Conservation (phyloP, 2,888 invertebrate genomes). For the Athripsodes cinereus region DNA sequence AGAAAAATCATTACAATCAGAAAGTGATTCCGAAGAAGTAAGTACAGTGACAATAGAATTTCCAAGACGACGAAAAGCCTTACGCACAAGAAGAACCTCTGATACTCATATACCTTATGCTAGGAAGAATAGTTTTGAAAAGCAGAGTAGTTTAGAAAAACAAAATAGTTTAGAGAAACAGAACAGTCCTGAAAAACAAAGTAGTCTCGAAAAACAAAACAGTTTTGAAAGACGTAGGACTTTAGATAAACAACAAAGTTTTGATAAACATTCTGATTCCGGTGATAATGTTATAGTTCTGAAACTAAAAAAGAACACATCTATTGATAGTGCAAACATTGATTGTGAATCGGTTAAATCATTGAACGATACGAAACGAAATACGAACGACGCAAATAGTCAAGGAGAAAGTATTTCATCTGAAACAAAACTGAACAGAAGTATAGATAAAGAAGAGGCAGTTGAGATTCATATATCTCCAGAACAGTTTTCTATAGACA, state of each 20-base stretch:
- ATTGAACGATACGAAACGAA: conserved; percentile 8
- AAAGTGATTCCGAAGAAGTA: conserved; percentile 45
- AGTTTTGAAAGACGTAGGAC: conserved; percentile 10
- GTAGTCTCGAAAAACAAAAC: not conserved
- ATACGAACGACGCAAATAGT: conserved; percentile 15
- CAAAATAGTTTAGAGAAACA: not conserved
- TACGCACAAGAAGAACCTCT: conserved; percentile 40
- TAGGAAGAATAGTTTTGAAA: conserved; percentile 25
- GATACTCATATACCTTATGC: conserved; percentile 36
- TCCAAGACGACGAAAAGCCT: conserved; percentile 41
- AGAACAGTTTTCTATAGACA: conserved; percentile 23
- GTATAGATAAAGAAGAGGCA: conserved; percentile 25
- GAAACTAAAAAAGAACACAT: conserved; percentile 34
- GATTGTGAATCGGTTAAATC: conserved; percentile 12
- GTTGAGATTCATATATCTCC: conserved; percentile 26
- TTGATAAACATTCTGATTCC: conserved; percentile 24
- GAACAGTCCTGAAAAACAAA: not conserved
- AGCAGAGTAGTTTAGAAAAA: conserved; percentile 12
- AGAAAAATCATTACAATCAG: conserved; percentile 48
- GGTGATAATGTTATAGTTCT: conserved; percentile 37
- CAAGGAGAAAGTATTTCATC: conserved; percentile 19
- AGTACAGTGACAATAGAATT: conserved; percentile 50
- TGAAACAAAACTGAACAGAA: conserved; percentile 13
- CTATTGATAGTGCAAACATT: conserved; percentile 9
- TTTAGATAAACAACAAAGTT: conserved; percentile 22